phyloP scores from a whole-genome alignment of 23 tunicate genomes.

The Ascidia mentula region DNA sequence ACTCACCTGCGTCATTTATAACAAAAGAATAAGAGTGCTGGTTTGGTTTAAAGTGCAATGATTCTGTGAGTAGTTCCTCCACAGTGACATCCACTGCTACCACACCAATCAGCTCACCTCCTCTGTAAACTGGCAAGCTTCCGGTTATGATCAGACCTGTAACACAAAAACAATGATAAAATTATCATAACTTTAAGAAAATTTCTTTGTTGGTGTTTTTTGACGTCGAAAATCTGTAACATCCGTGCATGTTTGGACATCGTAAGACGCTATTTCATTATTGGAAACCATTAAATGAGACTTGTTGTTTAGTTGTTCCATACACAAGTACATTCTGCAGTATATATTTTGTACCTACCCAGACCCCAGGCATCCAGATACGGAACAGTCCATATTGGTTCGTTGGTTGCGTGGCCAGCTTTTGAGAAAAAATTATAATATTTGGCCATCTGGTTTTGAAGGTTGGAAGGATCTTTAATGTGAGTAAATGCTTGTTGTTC shows the following conservation, averaged over 20 bases:
- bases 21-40: conserved; percentile 29
- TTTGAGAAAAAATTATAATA: conserved; percentile 41
- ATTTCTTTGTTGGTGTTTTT: neutral
- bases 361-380: conserved; percentile 51
- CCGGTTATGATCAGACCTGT: neutral
- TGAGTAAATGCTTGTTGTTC: conserved; percentile 18
- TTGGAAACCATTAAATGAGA: too few species aligned
- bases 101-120: conserved; percentile 19
- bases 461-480: conserved; percentile 13
- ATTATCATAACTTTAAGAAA: neutral
- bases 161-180: neutral
- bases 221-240: too few species aligned
- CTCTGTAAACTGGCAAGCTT: conserved; percentile 2
- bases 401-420: neutral
- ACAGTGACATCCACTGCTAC: conserved; percentile 44
- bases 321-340: too few species aligned
- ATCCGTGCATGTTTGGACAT: too few species aligned
- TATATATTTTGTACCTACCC: too few species aligned
- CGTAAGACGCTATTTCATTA: too few species aligned
- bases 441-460: conserved; percentile 36
- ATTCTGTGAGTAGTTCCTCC: conserved; percentile 30
- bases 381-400: conserved; percentile 59
- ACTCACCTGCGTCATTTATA: conserved; percentile 48
- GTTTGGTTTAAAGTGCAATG: conserved; percentile 25
- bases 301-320: too few species aligned